These are phyloP conservation scores for Crotalus viridis DNA, from an alignment of 2,113 vertebrate species.

Conservation along the genomic window DNA sequence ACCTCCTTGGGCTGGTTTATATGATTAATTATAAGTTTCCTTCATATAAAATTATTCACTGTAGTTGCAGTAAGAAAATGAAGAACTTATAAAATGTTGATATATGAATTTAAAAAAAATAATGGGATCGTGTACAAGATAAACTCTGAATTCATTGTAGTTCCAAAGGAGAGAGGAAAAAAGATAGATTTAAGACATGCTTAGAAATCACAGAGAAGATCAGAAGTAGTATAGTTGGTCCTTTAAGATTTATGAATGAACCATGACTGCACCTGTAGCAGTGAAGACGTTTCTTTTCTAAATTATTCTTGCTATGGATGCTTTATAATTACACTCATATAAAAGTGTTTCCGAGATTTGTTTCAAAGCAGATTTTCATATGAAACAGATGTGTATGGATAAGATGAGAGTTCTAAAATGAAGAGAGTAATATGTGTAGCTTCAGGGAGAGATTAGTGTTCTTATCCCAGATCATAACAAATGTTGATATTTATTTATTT, in stretches of 20 bases:
- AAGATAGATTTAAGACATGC: constrained; percentile 29
- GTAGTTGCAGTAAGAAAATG: constrained; percentile 62
- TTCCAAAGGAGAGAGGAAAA: constrained; percentile 23
- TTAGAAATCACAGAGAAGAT: constrained; percentile 45
- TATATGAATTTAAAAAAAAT: constrained; percentile 56
- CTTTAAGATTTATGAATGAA: constrained; percentile 36
- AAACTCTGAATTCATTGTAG: constrained; percentile 42
- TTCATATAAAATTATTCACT: constrained; percentile 66
- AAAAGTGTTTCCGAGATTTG: constrained; percentile 1
- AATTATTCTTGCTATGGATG: neutral
- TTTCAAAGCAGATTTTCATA: neutral
- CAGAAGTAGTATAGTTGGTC: neutral
- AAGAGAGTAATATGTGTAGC: neutral
- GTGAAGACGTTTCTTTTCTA: neutral
- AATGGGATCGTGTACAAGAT: constrained; percentile 46
- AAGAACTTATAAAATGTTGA: constrained; percentile 68
- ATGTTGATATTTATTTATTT: neutral
- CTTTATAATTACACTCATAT: neutral
- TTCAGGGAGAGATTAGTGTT: neutral
- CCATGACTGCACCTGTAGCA: constrained; percentile 1
- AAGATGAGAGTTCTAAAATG: neutral
- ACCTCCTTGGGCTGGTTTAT: constrained; percentile 71
- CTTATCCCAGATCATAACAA: neutral
- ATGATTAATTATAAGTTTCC: constrained; percentile 71
- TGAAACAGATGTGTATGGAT: constrained; percentile 5